Evolutionary conservation across 2,888 invertebrate genomes (phyloP), one percentile per base, ranked within the genome.

Genomic region (Neoascia interrupta): DNA sequence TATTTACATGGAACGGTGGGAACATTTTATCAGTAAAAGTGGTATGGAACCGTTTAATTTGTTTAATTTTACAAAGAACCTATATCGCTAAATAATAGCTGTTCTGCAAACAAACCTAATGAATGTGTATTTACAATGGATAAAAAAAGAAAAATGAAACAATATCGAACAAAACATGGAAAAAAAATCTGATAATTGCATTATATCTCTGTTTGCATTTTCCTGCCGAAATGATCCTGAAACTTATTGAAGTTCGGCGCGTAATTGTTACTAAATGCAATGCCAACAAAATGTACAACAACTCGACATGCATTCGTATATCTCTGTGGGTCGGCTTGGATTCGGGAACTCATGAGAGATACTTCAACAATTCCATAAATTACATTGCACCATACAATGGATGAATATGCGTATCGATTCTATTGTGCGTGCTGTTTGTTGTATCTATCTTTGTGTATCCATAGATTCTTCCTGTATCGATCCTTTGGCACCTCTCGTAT

Each of bases 311-410:
- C 31, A 31, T 31, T n/a, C 31, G n/a, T n/a, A 19, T 1, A 10
- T 19, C 41, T 41, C 34, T 51, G 51, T 51, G 41, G 37, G 31
- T 58, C 39, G 31, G 13, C 11, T 8, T 51, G 49, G 28, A n/a
- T 10, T 51, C 16, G 34, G 15, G 41, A 37, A 39, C 15, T 21
- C 49, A n/a, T 10, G 36, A 61, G 23, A 66, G 73, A 66, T 54
- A 72, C 76, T 76, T 66, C 53, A 76, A 54, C 53, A 49, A 60
- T 72, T 72, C 76, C 53, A 72, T 76, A 76, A 76, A 76, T 70
- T 64, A 76, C 49, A 63, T 51, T 39, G 21, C 43, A 58, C 28
- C 51, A 18, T 41, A 58, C 43, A 63, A 73, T 51, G 53, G 58
- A 45, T 58, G 72, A 53, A 76, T 76, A 60, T 72, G 76, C 76